phyloP scores from a whole-genome alignment of 2,797 vertebrate genomes.

The Alfaro cultratus region DNA sequence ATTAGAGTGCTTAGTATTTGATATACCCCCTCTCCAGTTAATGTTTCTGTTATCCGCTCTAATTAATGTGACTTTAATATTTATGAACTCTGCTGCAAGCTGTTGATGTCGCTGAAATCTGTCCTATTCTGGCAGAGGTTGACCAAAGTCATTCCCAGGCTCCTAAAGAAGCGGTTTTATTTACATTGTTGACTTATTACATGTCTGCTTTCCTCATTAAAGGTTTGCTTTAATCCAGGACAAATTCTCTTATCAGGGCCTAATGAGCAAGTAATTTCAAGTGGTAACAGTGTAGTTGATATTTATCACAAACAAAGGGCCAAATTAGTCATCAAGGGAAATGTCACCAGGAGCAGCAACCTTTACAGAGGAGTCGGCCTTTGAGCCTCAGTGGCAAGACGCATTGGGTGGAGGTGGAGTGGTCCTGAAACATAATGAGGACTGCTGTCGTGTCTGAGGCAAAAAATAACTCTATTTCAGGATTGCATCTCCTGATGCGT shows the following conservation, averaged over 20 bases:
- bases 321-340: slow-evolving; percentile 71
- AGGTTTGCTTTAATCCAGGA: slow-evolving; percentile 26
- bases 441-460: slow-evolving; percentile 52
- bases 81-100: background rate
- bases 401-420: slow-evolving; percentile 40
- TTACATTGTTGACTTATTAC: slow-evolving; percentile 33
- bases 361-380: slow-evolving; percentile 70
- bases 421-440: slow-evolving; percentile 54
- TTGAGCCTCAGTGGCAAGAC: slow-evolving; percentile 58
- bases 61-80: slow-evolving; percentile 42
- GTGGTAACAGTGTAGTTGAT: slow-evolving; percentile 50
- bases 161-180: slow-evolving; percentile 8
- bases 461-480: slow-evolving; percentile 58
- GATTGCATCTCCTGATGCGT: slow-evolving; percentile 54
- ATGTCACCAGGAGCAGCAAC: slow-evolving; percentile 72
- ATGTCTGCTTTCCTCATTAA: slow-evolving; percentile 33
- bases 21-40: slow-evolving; percentile 28
- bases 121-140: slow-evolving; percentile 1
- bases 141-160: background rate
- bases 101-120: slow-evolving; percentile 3
- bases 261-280: slow-evolving; percentile 47
- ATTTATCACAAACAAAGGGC: slow-evolving; percentile 64
- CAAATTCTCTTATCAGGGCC: slow-evolving; percentile 25
- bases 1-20: slow-evolving; percentile 38
- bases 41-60: slow-evolving; percentile 21